Evolutionary conservation across 2,888 invertebrate genomes (phyloP), one percentile per base, ranked within the genome.

Genomic region (Drosophila kokeensis): DNA sequence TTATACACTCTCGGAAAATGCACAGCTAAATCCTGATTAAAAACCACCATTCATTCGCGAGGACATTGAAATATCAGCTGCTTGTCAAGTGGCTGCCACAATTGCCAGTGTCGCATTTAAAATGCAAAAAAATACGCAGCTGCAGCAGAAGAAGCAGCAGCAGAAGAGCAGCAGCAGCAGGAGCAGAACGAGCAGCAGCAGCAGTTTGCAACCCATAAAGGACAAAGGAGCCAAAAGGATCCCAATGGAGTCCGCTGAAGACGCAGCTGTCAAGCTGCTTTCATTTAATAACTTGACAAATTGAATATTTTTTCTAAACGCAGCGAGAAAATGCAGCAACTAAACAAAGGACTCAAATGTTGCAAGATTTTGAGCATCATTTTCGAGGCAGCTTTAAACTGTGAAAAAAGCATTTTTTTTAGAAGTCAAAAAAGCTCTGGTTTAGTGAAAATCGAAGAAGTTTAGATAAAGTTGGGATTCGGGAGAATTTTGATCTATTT

Each of bases 241-340:
- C 42, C 38, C 38, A 32, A 42, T 21, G 60, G 36, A 38, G 5
- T 32, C 15, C 21, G 48, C 21, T 48, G 50, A 34, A n/a, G 53
- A 53, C 54, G 54, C 18, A 4, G 60, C 53, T 32, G 79, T 38
- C 61, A 76, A 83, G 67, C 59, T 74, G 64, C 70, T 69, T 76
- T 74, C 71, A 89, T 86, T 89, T 79, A 73, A 73, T 77, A 82
- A 69, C 68, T 83, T 90, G 90, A 86, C 83, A 86, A 90, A 90
- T 90, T 90, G 86, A 88, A 88, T 88, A 65, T 70, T 73, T 69
- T 53, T 67, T 11, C 45, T 15, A 36, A 27, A 18, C n/a, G n/a
- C 4, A 8, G 32, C 13, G 30, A 13, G 27, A 49, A 34, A 61
- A 49, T 30, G 63, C 50, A 53, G 34, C 42, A 63, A 45, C 61